Evolutionary conservation across 2,113 vertebrate genomes (phyloP).

Genomic region (Lampris incognitus): DNA sequence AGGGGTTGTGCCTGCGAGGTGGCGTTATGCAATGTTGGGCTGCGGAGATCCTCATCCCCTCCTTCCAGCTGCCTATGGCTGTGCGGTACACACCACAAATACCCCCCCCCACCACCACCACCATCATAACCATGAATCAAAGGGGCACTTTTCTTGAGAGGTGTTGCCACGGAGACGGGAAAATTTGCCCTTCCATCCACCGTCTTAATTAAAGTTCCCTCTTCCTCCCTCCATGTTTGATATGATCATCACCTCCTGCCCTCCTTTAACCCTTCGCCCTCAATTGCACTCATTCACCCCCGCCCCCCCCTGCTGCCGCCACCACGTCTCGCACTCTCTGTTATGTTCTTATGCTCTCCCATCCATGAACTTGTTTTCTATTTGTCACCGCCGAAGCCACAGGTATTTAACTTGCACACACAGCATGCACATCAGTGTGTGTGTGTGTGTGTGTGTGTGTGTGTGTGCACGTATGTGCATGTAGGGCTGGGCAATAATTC

Average conservation of each 20-base stretch:
- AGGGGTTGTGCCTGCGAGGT: slow-evolving; percentile 65
- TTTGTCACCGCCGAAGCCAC: slow-evolving; percentile 45
- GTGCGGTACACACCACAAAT: neutral
- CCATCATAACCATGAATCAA: slow-evolving; percentile 57
- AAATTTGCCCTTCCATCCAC: slow-evolving; percentile 53
- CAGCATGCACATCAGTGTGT: neutral
- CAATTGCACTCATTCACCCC: slow-evolving; percentile 41
- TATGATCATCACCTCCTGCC: slow-evolving; percentile 66
- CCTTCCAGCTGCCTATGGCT: slow-evolving; percentile 51
- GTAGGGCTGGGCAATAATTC: neutral
- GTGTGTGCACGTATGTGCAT: neutral
- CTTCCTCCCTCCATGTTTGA: slow-evolving; percentile 64
- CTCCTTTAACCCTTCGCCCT: slow-evolving; percentile 29
- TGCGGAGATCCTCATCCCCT: slow-evolving; percentile 50
- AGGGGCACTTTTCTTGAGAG: slow-evolving; percentile 55
- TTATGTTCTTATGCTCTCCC: slow-evolving; percentile 35
- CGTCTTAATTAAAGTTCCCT: slow-evolving; percentile 74
- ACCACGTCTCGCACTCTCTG: slow-evolving; percentile 10
- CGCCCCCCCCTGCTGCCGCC: slow-evolving; percentile 3
- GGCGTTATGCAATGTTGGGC: slow-evolving; percentile 69
- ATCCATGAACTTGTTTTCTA: slow-evolving; percentile 44
- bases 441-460: slow-evolving; percentile 10
- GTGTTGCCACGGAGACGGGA: slow-evolving; percentile 57
- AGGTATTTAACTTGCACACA: slow-evolving; percentile 49
- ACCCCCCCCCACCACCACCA: slow-evolving; percentile 6